These are phyloP conservation scores for Tringa solitaria DNA, from an alignment of 2,113 vertebrate species.

Conservation along the genomic window DNA sequence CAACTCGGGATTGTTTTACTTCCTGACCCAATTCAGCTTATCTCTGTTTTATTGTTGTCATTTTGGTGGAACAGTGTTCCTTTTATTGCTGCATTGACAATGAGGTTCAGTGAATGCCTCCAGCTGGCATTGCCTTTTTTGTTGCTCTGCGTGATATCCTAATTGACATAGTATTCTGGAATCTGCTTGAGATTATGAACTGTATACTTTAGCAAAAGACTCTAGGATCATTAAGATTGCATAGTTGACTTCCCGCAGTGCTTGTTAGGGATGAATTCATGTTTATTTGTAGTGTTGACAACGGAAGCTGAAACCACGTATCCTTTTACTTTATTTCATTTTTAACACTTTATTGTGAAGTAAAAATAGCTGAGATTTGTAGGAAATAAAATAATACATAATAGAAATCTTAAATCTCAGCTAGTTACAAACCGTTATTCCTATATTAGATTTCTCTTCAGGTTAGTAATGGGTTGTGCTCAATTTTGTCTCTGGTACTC, in stretches of 20 bases:
- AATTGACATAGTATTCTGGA: constrained; percentile 23
- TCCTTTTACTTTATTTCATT: neutral
- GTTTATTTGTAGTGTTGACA: constrained; percentile 12
- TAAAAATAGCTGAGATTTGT: neutral
- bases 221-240: constrained; percentile 2
- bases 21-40: neutral
- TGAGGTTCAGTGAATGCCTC: neutral
- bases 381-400: neutral
- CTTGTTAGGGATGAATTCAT: constrained; percentile 11
- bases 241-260: constrained; percentile 1
- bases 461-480: neutral
- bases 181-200: constrained; percentile 14
- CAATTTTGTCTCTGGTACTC: neutral
- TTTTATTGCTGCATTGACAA: neutral
- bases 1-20: neutral
- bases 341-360: neutral
- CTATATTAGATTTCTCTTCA: neutral
- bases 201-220: constrained; percentile 5
- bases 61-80: constrained; percentile 9
- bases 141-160: neutral
- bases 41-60: constrained; percentile 13
- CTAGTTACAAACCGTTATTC: neutral
- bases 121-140: constrained; percentile 12
- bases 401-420: neutral
- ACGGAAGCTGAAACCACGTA: neutral